Conservation (phyloP, 2,113 vertebrate genomes). For the Chaenocephalus aceratus region DNA sequence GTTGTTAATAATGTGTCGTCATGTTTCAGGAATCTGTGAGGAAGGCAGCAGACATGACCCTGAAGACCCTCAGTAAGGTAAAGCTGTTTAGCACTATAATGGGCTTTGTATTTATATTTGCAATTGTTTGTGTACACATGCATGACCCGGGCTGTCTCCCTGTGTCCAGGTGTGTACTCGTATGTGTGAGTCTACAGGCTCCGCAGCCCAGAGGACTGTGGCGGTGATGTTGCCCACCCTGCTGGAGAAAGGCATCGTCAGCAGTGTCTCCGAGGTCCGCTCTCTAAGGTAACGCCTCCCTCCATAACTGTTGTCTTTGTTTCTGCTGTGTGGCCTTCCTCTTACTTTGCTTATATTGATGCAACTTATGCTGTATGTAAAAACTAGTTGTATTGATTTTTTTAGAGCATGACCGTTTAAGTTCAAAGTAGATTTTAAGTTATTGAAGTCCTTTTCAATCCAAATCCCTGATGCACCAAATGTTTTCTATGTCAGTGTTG, state of each 20-base stretch:
- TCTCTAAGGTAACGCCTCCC: conserved; percentile 88
- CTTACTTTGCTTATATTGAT: neutral
- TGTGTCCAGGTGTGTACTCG: conserved; percentile 91
- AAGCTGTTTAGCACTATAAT: conserved; percentile 10
- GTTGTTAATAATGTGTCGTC: neutral
- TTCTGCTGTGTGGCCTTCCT: neutral
- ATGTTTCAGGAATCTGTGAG: conserved; percentile 94
- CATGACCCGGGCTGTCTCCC: neutral
- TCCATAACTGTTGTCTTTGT: neutral
- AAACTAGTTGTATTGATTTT: no score
- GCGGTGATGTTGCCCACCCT: conserved; percentile 94
- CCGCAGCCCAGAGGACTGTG: conserved; percentile 90
- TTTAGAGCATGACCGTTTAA: no score
- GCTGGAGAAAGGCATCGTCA: conserved; percentile 95
- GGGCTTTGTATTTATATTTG: neutral
- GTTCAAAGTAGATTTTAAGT: no score
- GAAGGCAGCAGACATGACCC: conserved; percentile 94
- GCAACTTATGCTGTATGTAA: neutral
- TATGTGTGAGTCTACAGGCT: conserved; percentile 94
- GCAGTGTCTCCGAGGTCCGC: conserved; percentile 94
- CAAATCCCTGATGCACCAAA: no score
- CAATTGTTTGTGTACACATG: neutral
- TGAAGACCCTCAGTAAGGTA: conserved; percentile 99
- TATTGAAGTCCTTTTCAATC: no score
- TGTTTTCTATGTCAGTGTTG: no score